Evolutionary conservation across 2,113 vertebrate species (phyloP).

Genomic region (Gymnarchus niloticus): DNA sequence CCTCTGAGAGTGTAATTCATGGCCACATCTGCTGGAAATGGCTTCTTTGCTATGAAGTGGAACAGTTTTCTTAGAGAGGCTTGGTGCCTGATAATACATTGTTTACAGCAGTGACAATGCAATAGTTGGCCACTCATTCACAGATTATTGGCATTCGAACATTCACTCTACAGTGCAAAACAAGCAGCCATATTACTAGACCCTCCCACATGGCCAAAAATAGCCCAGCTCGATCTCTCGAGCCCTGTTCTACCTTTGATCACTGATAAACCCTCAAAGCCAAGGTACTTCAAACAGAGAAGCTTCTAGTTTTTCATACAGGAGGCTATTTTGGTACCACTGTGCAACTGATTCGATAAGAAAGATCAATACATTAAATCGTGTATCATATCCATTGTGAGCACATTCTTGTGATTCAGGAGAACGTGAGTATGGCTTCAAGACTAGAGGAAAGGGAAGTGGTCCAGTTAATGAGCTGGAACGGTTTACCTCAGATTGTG

Average conservation of each 20-base stretch:
- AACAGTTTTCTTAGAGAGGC: neutral
- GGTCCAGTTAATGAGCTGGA: slow-evolving; percentile 43
- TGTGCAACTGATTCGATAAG: slow-evolving; percentile 55
- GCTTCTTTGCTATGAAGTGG: neutral
- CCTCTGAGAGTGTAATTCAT: neutral
- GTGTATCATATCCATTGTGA: slow-evolving; percentile 44
- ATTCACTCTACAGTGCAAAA: neutral
- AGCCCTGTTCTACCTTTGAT: slow-evolving; percentile 58
- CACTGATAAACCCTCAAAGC: slow-evolving; percentile 56
- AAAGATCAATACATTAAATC: slow-evolving; percentile 59
- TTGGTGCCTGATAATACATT: neutral
- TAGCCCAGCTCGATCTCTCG: slow-evolving; percentile 42
- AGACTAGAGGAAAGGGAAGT: slow-evolving; percentile 34
- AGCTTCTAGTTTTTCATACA: slow-evolving; percentile 30
- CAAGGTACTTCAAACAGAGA: slow-evolving; percentile 56
- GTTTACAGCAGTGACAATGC: neutral
- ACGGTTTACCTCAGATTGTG: slow-evolving; percentile 33
- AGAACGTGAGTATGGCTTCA: slow-evolving; percentile 38
- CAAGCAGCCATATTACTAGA: neutral
- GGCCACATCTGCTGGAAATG: neutral
- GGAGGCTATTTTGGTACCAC: slow-evolving; percentile 34
- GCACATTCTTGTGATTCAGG: slow-evolving; percentile 40
- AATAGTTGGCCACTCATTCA: neutral
- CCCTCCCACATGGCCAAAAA: neutral
- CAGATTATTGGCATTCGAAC: neutral